Percentiles rank a stretch among this genome's conserved stretches.
phyloP scores from a whole-genome alignment of 2,113 vertebrate species.

The Psettodes erumei region DNA sequence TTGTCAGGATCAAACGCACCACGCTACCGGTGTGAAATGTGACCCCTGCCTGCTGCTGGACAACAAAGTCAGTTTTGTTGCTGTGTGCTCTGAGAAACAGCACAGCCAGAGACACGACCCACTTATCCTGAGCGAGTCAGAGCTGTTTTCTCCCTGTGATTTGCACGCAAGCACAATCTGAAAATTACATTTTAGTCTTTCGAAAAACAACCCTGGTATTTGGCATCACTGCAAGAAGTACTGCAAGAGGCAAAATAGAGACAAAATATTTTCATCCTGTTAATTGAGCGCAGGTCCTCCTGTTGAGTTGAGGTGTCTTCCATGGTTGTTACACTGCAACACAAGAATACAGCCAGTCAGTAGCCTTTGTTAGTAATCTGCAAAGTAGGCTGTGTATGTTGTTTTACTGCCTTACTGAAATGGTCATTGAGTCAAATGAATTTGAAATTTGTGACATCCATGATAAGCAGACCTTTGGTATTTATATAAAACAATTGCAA shows the following conservation, averaged over 20 bases:
- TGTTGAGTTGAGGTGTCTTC: background rate
- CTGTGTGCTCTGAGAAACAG: background rate
- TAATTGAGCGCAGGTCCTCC: background rate
- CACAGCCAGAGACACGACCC: background rate
- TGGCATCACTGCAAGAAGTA: background rate
- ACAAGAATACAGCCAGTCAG: background rate
- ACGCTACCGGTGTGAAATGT: background rate
- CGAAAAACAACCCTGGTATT: slow-evolving; percentile 15
- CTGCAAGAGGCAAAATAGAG: no score
- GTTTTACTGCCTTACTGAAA: background rate
- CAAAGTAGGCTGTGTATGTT: background rate
- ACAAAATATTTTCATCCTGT: background rate
- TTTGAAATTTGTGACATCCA: background rate
- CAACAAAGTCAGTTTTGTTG: background rate
- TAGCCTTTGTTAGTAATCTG: background rate
- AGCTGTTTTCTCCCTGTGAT: background rate
- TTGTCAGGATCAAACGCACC: background rate
- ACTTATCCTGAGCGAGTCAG: background rate
- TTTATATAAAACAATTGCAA: background rate
- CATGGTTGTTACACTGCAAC: background rate
- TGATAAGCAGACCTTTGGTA: background rate
- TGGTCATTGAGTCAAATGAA: background rate
- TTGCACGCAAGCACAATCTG: background rate
- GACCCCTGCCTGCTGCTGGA: background rate
- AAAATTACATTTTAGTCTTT: slow-evolving; percentile 15